These are phyloP conservation scores for Urocyon cinereoargenteus DNA, from an alignment of 2,797 vertebrate genomes.

Conservation along the genomic window DNA sequence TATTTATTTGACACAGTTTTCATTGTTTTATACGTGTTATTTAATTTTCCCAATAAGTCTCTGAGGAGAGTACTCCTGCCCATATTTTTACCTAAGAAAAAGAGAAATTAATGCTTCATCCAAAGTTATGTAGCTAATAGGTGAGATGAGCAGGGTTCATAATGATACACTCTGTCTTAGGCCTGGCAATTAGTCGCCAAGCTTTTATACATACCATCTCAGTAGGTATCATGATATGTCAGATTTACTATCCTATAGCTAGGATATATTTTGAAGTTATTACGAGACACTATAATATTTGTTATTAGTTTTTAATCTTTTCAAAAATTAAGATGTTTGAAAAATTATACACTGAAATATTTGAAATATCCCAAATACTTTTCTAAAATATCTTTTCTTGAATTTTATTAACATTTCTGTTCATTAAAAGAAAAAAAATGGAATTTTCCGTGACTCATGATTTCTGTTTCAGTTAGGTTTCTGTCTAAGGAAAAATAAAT, in stretches of 20 bases:
- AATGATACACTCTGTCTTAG: neutral
- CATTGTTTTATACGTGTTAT: neutral
- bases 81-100: neutral
- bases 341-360: constrained; percentile 29
- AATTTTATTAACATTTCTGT: constrained; percentile 16
- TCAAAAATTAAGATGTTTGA: neutral
- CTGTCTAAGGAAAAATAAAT: constrained; percentile 3
- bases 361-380: neutral
- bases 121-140: neutral
- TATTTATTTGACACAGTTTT: neutral
- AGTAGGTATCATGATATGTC: neutral
- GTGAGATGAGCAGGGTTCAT: neutral
- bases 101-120: neutral
- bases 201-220: neutral
- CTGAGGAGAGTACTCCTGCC: neutral
- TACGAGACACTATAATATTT: neutral
- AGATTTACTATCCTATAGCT: neutral
- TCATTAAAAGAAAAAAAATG: neutral
- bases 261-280: neutral
- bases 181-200: neutral
- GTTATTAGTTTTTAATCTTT: neutral
- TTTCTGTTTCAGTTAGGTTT: constrained; percentile 32
- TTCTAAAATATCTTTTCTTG: neutral
- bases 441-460: neutral
- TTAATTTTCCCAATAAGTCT: neutral